Conservation (phyloP, 2,797 vertebrate genomes). For the Clarias fuscus region DNA sequence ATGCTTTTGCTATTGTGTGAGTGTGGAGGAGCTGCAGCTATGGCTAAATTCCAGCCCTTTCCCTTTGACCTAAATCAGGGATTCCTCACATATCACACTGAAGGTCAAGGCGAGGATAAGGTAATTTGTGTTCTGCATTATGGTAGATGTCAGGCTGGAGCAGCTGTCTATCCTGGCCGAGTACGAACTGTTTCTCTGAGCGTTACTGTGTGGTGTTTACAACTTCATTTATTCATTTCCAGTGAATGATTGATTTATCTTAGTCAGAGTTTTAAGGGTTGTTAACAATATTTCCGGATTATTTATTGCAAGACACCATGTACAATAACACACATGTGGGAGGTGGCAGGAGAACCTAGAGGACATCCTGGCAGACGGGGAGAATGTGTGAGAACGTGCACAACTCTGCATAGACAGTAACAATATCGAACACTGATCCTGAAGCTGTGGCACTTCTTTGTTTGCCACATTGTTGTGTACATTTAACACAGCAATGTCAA, state of each 20-base stretch:
- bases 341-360: neutral
- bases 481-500: neutral
- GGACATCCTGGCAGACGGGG: neutral
- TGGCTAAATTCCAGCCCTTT: slow-evolving; percentile 73
- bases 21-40: slow-evolving; percentile 71
- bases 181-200: neutral
- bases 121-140: slow-evolving; percentile 59
- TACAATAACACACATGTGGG: neutral
- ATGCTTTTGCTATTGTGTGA: slow-evolving; percentile 84
- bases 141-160: neutral
- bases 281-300: neutral
- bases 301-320: neutral
- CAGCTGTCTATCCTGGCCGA: neutral
- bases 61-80: slow-evolving; percentile 75
- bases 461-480: neutral
- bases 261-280: neutral
- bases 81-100: slow-evolving; percentile 85
- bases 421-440: too few relatives aligned
- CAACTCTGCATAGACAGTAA: neutral
- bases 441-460: neutral
- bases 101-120: slow-evolving; percentile 89
- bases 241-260: neutral
- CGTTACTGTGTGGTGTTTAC: neutral
- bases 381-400: neutral
- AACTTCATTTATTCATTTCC: neutral